Evolutionary conservation across 2,797 vertebrate species (phyloP), one percentile per base, ranked within the genome.

Genomic region (Myotis planiceps): DNA sequence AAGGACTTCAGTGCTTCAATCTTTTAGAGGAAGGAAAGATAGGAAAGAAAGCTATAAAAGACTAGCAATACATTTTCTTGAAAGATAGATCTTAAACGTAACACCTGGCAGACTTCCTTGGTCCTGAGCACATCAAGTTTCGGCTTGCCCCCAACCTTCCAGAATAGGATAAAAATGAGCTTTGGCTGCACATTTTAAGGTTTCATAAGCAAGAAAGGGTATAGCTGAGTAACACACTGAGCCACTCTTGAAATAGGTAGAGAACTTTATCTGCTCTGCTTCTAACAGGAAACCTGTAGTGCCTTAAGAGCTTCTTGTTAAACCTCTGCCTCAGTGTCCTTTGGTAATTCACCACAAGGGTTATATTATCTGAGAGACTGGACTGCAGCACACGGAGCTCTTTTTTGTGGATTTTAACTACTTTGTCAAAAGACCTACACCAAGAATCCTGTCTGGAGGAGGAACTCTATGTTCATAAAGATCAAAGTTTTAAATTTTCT

Each of bases 1-100:
- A 99, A 98, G 34, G 98, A 98, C 98, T 99, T 99, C 97, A 99
- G 98, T 68, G 99, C 99, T 95, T 99, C 98, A n/a, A 99, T 99
- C 99, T 99, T 86, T 96, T 53, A 97, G 49, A 39, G n/a, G 37
- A 72, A 74, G 16, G 53, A 32, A 80, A 34, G 47, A 49, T 0
- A 94, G 49, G 29, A 53, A 47, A 88, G 2, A 2, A 68, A 78
- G 76, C 23, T 58, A 21, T 80, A 14, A 79, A 72, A 63, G 42
- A 88, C 29, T 32, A 76, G 25, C 37, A 75, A 7, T 12, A 18
- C 29, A 25, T 71, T 87, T 76, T 71, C 63, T 32, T n/a, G 27
- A 42, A 47, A 86, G 45, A 51, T 2, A 34, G 34, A 53, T 94
- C 63, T 74, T 86, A 51, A 88, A 72, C 47, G 19, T 27, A 21